phyloP scores from a whole-genome alignment of 2,113 vertebrate genomes.

The Suricata suricatta region DNA sequence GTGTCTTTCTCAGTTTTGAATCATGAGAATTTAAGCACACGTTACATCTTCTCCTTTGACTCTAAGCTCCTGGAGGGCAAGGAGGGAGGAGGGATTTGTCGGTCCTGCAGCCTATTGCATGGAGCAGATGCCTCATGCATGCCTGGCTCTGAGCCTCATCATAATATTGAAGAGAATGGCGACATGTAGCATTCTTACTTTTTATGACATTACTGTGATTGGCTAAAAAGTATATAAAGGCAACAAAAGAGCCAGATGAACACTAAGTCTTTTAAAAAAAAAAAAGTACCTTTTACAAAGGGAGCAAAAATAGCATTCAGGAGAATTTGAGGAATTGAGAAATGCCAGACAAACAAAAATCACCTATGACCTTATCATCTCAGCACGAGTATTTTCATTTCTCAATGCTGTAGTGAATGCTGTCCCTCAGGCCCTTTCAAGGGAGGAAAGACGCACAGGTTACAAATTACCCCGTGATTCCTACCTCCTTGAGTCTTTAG shows the following conservation, averaged over 20 bases:
- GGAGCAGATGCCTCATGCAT: background rate
- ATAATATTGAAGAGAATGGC: background rate
- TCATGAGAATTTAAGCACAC: background rate
- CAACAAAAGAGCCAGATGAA: background rate
- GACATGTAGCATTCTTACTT: background rate
- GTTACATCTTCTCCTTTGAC: background rate
- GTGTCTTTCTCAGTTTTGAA: background rate
- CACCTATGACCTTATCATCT: constrained; percentile 51
- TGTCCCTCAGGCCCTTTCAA: background rate
- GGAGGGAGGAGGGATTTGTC: background rate
- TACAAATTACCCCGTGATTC: background rate
- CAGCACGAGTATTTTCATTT: constrained; percentile 38
- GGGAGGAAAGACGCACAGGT: background rate
- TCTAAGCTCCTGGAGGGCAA: background rate
- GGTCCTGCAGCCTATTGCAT: background rate
- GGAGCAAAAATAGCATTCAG: constrained; percentile 39
- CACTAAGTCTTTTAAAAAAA: constrained; percentile 7
- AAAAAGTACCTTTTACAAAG: constrained; percentile 19
- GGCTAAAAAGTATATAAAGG: background rate
- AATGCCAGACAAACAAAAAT: constrained; percentile 50
- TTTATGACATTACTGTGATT: background rate
- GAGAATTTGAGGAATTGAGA: constrained; percentile 58
- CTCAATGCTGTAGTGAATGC: background rate
- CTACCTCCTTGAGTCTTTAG: background rate
- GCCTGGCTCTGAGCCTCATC: background rate